Conservation (phyloP, 1,140 invertebrate species). For the Bombus vancouverensis region DNA sequence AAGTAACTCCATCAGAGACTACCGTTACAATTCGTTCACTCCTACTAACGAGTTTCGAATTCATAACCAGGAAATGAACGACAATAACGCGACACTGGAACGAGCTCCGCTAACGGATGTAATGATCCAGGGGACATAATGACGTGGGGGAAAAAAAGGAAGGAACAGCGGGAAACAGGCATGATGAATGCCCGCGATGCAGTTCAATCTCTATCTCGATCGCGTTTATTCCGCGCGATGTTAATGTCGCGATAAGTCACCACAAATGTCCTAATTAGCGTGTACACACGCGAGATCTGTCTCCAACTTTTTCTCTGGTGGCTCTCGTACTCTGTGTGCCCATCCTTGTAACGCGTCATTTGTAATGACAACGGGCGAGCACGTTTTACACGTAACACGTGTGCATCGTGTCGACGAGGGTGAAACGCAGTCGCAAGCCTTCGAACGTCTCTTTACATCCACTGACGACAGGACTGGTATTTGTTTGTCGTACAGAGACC, state of each 20-base stretch:
- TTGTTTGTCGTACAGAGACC: background rate
- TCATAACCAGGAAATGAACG: background rate
- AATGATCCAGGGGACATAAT: background rate
- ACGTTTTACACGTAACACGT: constrained; percentile 42
- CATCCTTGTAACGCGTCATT: constrained; percentile 45
- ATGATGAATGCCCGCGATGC: constrained; percentile 39
- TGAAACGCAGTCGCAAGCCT: background rate
- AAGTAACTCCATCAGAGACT: background rate
- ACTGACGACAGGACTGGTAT: background rate
- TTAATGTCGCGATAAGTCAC: constrained; percentile 54
- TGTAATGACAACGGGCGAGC: constrained; percentile 28
- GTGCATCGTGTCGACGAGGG: constrained; percentile 9
- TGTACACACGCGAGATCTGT: constrained; percentile 22
- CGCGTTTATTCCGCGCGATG: constrained; percentile 46
- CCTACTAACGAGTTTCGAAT: background rate
- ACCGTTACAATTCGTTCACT: background rate
- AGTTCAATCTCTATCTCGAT: constrained; percentile 55
- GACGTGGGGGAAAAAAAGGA: background rate
- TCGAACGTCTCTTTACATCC: background rate
- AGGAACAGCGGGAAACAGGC: constrained; percentile 16
- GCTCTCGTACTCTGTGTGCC: background rate
- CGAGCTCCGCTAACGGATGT: too few relatives aligned
- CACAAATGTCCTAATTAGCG: constrained; percentile 55
- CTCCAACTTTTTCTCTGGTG: background rate
- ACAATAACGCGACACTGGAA: background rate